These are phyloP conservation scores for Maccullochella peelii DNA, from an alignment of 2,113 vertebrate species.

Conservation along the genomic window DNA sequence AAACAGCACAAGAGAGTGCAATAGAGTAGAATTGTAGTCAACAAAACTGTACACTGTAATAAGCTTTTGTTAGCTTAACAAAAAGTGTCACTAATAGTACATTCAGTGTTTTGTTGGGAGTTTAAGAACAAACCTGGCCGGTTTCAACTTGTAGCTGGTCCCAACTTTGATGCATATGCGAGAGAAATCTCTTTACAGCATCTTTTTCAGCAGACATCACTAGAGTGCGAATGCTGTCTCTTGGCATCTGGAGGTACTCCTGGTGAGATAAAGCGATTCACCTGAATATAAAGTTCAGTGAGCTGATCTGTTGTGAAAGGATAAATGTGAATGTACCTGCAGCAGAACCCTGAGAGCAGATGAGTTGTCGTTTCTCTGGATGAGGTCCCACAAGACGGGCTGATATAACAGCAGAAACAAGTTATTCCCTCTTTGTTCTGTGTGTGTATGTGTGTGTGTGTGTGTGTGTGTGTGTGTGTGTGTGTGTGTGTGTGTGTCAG, in stretches of 20 bases:
- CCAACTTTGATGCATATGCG: constrained; percentile 89
- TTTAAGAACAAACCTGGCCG: constrained; percentile 74
- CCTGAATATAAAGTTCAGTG: neutral
- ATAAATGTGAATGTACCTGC: constrained; percentile 80
- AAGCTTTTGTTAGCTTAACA: neutral
- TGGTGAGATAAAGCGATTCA: constrained; percentile 52
- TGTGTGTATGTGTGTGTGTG: constrained; percentile 7
- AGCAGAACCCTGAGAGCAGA: constrained; percentile 86
- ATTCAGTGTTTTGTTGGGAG: neutral
- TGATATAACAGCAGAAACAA: constrained; percentile 65
- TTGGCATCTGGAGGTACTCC: constrained; percentile 90
- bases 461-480: neutral
- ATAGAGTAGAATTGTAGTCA: neutral
- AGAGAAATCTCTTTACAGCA: constrained; percentile 87
- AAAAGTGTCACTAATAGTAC: neutral
- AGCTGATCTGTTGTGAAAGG: constrained; percentile 4
- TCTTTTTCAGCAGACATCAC: constrained; percentile 89
- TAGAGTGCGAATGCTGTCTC: constrained; percentile 87
- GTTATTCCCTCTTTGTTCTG: constrained; percentile 31
- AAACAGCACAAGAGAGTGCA: constrained; percentile 1
- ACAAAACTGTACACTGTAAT: neutral
- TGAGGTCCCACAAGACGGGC: constrained; percentile 90
- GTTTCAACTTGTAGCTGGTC: constrained; percentile 85
- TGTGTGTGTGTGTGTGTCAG: neutral
- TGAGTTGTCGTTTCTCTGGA: constrained; percentile 86